Conservation (phyloP, 2,888 invertebrate species). For the Xanthorhoe designata region DNA sequence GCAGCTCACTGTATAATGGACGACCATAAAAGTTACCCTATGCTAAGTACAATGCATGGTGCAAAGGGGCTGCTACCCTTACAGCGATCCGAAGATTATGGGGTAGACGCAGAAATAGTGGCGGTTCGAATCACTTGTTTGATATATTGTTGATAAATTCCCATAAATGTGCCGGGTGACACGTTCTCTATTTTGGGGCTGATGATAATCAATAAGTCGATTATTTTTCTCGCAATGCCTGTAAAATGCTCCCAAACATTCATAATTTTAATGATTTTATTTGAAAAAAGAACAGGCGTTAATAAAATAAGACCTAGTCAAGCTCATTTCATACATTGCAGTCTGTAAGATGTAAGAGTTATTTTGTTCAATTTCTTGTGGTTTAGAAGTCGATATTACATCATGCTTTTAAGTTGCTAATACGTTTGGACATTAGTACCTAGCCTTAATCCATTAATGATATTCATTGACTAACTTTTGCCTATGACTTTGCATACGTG, state of each 20-base stretch:
- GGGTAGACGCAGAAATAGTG: constrained; percentile 63
- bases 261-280: not conserved
- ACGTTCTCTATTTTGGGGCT: constrained; percentile 32
- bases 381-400: not conserved
- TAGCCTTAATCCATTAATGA: not conserved
- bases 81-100: constrained; percentile 57
- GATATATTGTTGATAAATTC: constrained; percentile 54
- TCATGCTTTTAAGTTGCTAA: not conserved
- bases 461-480: not conserved
- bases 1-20: constrained; percentile 59
- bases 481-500: not conserved
- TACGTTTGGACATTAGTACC: too few species aligned
- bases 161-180: constrained; percentile 41
- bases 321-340: not conserved
- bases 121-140: constrained; percentile 69
- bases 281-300: too few species aligned
- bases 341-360: not conserved
- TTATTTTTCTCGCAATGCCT: not conserved
- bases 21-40: constrained; percentile 79
- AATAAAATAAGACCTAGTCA: not conserved
- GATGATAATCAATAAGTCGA: constrained; percentile 25
- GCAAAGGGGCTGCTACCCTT: constrained; percentile 78
- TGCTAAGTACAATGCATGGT: constrained; percentile 77
- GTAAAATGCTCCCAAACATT: not conserved
- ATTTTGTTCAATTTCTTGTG: not conserved